Evolutionary conservation across 2,888 invertebrate genomes (phyloP).

Genomic region (Calephelis perditalis): DNA sequence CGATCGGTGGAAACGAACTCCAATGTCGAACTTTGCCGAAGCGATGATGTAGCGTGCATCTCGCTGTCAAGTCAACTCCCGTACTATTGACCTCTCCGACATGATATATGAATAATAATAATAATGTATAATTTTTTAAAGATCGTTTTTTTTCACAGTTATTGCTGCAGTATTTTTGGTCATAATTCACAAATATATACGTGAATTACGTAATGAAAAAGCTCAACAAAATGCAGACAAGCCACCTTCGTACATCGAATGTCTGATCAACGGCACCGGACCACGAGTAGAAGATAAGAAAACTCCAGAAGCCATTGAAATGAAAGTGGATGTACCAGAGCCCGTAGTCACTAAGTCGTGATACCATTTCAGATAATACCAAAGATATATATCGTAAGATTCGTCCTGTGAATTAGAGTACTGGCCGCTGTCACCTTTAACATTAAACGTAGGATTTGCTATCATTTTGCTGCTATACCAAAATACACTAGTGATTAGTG

Average conservation of each 20-base stretch:
- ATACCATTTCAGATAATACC: background rate
- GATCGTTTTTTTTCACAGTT: conserved; percentile 36
- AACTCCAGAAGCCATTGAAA: conserved; percentile 20
- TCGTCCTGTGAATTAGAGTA: background rate
- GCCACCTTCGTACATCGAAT: conserved; percentile 56
- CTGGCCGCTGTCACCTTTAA: no score
- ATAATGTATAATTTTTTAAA: no score
- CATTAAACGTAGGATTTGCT: no score
- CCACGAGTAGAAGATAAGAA: conserved; percentile 25
- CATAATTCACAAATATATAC: conserved; percentile 44
- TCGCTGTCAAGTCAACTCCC: no score
- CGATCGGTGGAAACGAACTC: no score
- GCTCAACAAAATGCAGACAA: conserved; percentile 38
- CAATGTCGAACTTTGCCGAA: no score
- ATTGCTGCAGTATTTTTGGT: conserved; percentile 41
- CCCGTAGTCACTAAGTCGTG: background rate
- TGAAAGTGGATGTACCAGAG: conserved; percentile 21
- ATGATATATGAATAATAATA: no score
- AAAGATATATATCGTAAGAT: background rate
- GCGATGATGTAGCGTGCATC: no score
- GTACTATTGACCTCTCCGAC: no score
- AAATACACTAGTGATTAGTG: no score
- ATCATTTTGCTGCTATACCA: no score
- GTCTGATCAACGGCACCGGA: conserved; percentile 38
- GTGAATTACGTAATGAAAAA: conserved; percentile 39